Conservation (phyloP, 2,888 invertebrate species). For the Dioctria linearis region DNA sequence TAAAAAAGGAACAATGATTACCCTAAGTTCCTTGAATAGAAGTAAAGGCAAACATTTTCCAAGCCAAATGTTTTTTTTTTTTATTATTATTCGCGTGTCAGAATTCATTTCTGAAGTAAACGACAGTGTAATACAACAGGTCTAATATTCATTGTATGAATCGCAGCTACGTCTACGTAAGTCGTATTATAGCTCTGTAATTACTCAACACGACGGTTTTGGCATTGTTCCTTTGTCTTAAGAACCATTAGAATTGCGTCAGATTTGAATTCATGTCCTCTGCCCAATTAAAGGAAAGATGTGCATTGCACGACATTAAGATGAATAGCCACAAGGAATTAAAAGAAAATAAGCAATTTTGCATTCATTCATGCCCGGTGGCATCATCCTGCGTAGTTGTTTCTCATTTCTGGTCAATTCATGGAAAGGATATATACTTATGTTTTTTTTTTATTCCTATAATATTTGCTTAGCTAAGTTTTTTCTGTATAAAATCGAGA, state of each 20-base stretch:
- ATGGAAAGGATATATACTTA: neutral
- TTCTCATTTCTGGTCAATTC: neutral
- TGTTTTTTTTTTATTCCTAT: neutral
- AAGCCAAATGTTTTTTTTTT: too few relatives aligned
- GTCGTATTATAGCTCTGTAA: neutral
- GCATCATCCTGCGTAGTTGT: neutral
- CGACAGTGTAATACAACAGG: neutral
- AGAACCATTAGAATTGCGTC: slow-evolving; percentile 1
- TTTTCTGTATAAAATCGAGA: too few relatives aligned
- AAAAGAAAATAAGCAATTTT: slow-evolving; percentile 1
- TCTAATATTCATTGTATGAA: neutral
- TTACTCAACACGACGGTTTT: slow-evolving; percentile 3
- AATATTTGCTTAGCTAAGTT: too few relatives aligned
- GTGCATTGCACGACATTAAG: neutral
- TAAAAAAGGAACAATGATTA: too few relatives aligned
- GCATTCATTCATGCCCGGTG: neutral
- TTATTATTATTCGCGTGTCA: neutral
- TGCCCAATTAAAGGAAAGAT: neutral
- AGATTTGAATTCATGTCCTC: neutral
- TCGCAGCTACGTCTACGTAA: neutral
- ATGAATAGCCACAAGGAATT: slow-evolving; percentile 13
- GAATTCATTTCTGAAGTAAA: neutral
- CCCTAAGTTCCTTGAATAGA: too few relatives aligned
- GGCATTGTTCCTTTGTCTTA: slow-evolving; percentile 3
- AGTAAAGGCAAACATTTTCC: too few relatives aligned